These are phyloP conservation scores for Rhynchopsitta pachyrhyncha DNA, from an alignment of 2,113 vertebrate species.

Conservation along the genomic window DNA sequence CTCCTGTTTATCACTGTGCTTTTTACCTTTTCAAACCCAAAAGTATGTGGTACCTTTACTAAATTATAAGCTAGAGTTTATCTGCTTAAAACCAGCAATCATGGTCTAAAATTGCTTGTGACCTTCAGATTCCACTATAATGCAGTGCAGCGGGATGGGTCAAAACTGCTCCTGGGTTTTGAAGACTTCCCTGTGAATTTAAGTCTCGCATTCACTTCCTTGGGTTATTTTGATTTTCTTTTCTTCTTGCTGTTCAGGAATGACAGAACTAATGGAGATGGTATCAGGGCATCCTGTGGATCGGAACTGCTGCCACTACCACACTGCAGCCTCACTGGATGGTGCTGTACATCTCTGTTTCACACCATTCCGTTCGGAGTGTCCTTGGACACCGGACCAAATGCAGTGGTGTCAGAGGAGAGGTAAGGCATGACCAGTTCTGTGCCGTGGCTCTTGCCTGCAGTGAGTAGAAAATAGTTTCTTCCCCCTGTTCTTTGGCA, in stretches of 20 bases:
- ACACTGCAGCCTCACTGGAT: fast-evolving
- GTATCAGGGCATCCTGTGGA: not conserved
- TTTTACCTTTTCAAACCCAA: not conserved
- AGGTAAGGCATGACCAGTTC: not conserved
- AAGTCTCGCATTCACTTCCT: not conserved
- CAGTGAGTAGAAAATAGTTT: not conserved
- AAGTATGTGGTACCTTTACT: not conserved
- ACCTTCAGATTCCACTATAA: not conserved
- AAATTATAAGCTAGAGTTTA: not conserved
- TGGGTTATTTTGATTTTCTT: not conserved
- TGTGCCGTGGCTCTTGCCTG: not conserved
- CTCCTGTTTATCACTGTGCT: not conserved
- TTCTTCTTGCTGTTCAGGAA: not conserved
- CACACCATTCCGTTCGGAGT: fast-evolving
- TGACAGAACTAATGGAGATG: not conserved
- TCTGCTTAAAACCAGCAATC: not conserved
- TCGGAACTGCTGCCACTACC: not conserved
- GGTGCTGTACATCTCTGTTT: fast-evolving
- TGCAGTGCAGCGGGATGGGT: no score
- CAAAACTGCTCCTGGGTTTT: not conserved
- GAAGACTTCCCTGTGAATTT: not conserved
- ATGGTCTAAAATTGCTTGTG: not conserved
- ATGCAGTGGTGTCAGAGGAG: fast-evolving
- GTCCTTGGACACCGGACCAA: fast-evolving
- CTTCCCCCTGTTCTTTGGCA: not conserved